Percentiles rank a stretch among this genome's conserved stretches.
Evolutionary conservation across 2,113 vertebrate species (phyloP).

Genomic region (Phylloscopus trochilus): DNA sequence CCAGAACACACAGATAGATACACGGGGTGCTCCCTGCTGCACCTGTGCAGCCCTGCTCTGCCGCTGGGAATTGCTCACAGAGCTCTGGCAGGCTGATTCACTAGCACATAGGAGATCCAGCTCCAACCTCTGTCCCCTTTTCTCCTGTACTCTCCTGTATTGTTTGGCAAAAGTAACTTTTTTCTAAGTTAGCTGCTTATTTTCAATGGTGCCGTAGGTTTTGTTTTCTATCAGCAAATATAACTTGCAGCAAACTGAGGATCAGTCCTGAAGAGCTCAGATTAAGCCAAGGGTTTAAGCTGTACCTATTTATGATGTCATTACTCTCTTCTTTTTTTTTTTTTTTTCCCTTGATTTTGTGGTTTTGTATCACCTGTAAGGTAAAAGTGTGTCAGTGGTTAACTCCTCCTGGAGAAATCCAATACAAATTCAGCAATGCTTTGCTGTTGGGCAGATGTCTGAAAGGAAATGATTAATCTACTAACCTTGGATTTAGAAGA

Average conservation of each 20-base stretch:
- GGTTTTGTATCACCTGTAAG: not conserved
- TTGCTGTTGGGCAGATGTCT: slow-evolving; percentile 32
- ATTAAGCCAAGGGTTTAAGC: not conserved
- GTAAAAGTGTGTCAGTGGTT: not conserved
- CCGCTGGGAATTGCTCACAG: not conserved
- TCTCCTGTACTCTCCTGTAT: not conserved
- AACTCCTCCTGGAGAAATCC: slow-evolving; percentile 26
- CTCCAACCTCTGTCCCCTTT: not conserved
- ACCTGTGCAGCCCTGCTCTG: not conserved
- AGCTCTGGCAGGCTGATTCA: not conserved
- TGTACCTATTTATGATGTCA: not conserved
- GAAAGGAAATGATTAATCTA: slow-evolving; percentile 53
- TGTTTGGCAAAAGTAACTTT: not conserved
- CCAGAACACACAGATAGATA: not conserved
- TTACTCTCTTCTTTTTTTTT: not conserved
- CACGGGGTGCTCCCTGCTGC: not conserved
- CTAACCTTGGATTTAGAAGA: slow-evolving; percentile 58
- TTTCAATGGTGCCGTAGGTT: not conserved
- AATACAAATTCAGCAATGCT: slow-evolving; percentile 20
- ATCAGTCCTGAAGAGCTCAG: not conserved
- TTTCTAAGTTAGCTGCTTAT: not conserved
- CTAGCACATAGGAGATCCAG: not conserved
- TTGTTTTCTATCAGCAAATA: not conserved
- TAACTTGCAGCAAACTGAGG: not conserved
- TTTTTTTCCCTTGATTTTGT: not conserved